These are phyloP conservation scores for Procambarus virginalis DNA, from an alignment of 1,140 invertebrate genomes.

Conservation along the genomic window DNA sequence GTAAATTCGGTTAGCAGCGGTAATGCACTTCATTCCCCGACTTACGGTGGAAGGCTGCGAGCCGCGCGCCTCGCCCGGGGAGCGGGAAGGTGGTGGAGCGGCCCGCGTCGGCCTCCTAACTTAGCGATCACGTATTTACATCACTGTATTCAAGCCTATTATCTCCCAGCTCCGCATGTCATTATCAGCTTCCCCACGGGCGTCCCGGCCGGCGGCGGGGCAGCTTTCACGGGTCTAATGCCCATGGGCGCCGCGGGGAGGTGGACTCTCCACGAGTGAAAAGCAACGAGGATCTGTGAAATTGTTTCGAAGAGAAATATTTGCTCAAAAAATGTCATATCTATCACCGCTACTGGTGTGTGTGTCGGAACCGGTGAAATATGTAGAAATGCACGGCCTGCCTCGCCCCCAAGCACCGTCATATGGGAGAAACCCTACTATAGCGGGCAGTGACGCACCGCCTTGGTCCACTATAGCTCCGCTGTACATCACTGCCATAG, in stretches of 20 bases:
- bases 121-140: slow-evolving; percentile 7
- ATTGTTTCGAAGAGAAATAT: slow-evolving; percentile 1
- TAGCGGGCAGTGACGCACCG: no score
- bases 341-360: slow-evolving; percentile 26
- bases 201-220: no score
- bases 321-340: slow-evolving; percentile 39
- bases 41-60: slow-evolving; percentile 22
- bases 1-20: slow-evolving; percentile 54
- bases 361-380: not conserved
- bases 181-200: not conserved
- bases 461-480: no score
- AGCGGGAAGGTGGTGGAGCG: not conserved
- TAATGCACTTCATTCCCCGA: slow-evolving; percentile 59
- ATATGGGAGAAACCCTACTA: no score
- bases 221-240: not conserved
- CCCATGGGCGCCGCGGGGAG: not conserved
- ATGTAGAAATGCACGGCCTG: no score
- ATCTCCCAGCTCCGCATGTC: not conserved
- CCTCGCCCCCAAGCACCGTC: no score
- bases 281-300: not conserved
- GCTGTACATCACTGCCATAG: no score
- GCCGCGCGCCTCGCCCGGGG: not conserved
- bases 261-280: not conserved
- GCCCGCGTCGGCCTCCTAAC: not conserved
- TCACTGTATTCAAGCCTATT: not conserved